These are phyloP conservation scores for Frieseomelitta varia DNA, from an alignment of 1,140 invertebrate species.

Conservation along the genomic window DNA sequence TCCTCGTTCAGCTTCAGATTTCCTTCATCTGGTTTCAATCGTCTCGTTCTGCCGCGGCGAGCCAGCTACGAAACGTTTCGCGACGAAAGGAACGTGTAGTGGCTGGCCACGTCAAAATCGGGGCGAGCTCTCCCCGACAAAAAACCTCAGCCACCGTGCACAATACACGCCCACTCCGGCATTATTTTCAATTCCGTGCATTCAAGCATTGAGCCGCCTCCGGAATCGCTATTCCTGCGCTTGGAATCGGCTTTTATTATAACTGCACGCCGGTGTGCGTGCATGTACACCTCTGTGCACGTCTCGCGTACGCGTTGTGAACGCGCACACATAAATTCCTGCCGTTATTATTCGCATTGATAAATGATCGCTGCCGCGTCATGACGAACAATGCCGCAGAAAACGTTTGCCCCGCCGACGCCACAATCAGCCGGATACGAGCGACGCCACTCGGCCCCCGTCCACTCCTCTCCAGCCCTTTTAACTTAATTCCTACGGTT, in stretches of 20 bases:
- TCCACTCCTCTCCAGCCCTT: slow-evolving; percentile 18
- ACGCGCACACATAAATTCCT: slow-evolving; percentile 38
- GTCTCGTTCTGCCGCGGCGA: not conserved
- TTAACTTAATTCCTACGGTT: slow-evolving; percentile 30
- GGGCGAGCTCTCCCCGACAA: slow-evolving; percentile 42
- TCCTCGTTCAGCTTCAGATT: not conserved
- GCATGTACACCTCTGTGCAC: not conserved
- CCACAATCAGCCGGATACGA: slow-evolving; percentile 51
- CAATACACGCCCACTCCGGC: slow-evolving; percentile 59
- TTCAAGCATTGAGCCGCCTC: slow-evolving; percentile 58
- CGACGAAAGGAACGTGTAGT: slow-evolving; percentile 38
- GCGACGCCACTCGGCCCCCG: slow-evolving; percentile 30
- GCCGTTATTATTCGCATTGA: slow-evolving; percentile 71
- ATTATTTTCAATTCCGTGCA: slow-evolving; percentile 66
- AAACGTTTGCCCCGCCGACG: slow-evolving; percentile 39
- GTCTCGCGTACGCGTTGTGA: not conserved
- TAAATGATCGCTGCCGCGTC: slow-evolving; percentile 68
- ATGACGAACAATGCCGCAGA: slow-evolving; percentile 57
- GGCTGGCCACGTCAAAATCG: slow-evolving; percentile 52
- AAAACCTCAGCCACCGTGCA: slow-evolving; percentile 41
- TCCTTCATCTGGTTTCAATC: slow-evolving; percentile 21
- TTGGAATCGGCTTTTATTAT: slow-evolving; percentile 61
- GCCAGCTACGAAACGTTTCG: slow-evolving; percentile 8
- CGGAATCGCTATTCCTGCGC: slow-evolving; percentile 55
- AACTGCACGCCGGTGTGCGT: slow-evolving; percentile 33